Conservation (phyloP, 2,888 invertebrate species). For the Apantesis nais region DNA sequence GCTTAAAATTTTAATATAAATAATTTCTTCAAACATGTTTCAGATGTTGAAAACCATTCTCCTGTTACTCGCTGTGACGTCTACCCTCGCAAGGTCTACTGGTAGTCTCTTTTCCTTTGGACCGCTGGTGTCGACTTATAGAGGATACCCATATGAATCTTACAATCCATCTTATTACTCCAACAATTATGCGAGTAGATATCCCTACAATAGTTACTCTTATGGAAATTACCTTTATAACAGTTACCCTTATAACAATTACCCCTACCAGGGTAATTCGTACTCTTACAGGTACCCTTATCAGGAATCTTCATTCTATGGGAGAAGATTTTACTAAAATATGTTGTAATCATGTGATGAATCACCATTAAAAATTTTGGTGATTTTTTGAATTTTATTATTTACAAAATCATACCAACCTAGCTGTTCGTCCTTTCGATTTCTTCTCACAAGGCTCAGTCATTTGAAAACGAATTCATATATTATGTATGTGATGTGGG, state of each 20-base stretch:
- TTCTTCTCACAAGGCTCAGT: not conserved
- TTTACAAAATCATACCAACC: not conserved
- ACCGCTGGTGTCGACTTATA: not conserved
- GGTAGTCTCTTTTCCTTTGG: not conserved
- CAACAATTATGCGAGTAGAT: not conserved
- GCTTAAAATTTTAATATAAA: not conserved
- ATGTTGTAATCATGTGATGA: not conserved
- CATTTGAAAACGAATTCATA: no score
- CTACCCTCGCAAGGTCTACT: not conserved
- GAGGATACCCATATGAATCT: not conserved
- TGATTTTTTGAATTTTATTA: not conserved
- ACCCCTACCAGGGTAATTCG: not conserved
- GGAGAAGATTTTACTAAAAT: not conserved
- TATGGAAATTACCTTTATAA: not conserved
- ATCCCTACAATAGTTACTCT: not conserved
- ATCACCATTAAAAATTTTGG: not conserved
- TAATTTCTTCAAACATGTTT: not conserved
- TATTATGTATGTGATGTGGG: no score
- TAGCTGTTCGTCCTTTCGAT: not conserved
- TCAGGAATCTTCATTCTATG: not conserved
- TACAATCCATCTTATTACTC: not conserved
- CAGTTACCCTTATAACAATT: not conserved
- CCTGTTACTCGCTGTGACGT: not conserved
- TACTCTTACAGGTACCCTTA: not conserved
- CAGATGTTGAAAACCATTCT: constrained; percentile 14